Evolutionary conservation across 2,797 vertebrate genomes (phyloP), one percentile per base, ranked within the genome.

Genomic region (Fundulus diaphanus): DNA sequence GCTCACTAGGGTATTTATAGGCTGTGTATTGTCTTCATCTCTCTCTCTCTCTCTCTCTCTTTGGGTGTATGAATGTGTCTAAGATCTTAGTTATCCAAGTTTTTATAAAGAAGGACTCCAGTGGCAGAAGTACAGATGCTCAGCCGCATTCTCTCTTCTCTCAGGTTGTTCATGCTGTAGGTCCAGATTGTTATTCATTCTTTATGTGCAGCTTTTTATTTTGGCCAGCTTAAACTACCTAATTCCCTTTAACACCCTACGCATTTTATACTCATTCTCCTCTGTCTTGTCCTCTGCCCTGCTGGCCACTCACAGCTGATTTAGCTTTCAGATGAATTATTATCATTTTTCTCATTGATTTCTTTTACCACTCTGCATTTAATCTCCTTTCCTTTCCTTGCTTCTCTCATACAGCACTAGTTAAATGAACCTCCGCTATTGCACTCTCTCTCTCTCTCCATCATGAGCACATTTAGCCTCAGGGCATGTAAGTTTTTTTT

Each of bases 311-410:
- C 73, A 76, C 75, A 73, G 16, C 68, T 72, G 76, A 65, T 75
- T 76, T 77, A 73, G 61, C 82, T 77, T 82, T 80, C 70, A 56
- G 68, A 52, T 76, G 67, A 77, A 72, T 54, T 75, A 66, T 78
- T 70, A 75, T 78, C 48, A 80, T 72, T 80, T 80, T 69, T 82
- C 76, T 82, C 68, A 89, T 90, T 74, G 79, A 89, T 89, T 87
- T 90, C 68, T 85, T 44, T 80, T 73, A 67, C 59, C 54, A 46
- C 77, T 76, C 70, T 11, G 7, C 3, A 6, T 66, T 81, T 65
- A 73, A 57, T 85, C 75, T 85, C 78, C 76, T 68, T 84, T 76
- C 80, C 40, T 80, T 5, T 81, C 80, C 83, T 84, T 82, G 49
- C 81, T 77, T 81, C 8, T 66, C 70, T 86, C 73, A 46, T 76